Evolutionary conservation across 1,140 invertebrate genomes (phyloP).

Genomic region (Neodiprion virginianus): DNA sequence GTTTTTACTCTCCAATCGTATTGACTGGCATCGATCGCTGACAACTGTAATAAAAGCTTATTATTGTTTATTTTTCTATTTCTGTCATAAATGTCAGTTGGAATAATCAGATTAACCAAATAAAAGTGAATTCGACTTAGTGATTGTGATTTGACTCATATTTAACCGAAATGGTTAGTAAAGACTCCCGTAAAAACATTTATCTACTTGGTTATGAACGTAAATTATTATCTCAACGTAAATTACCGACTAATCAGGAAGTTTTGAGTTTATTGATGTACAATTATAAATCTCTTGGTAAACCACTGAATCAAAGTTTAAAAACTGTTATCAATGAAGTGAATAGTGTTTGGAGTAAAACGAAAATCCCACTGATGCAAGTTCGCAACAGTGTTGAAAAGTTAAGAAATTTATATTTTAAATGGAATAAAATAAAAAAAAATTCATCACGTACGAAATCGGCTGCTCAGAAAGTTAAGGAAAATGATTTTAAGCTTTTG

Average conservation of each 20-base stretch:
- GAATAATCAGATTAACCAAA: neutral
- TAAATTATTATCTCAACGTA: constrained; percentile 13
- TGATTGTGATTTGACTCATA: constrained; percentile 12
- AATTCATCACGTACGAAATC: neutral
- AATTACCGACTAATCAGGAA: constrained; percentile 18
- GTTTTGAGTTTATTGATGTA: constrained; percentile 16
- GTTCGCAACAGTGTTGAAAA: constrained; percentile 12
- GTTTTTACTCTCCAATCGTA: too few relatives aligned
- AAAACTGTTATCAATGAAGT: constrained; percentile 19
- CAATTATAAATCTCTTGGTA: constrained; percentile 19
- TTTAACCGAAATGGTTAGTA: constrained; percentile 10
- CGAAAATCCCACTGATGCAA: constrained; percentile 8
- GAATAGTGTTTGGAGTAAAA: constrained; percentile 20
- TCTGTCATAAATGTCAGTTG: constrained; percentile 5
- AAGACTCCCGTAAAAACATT: constrained; percentile 13
- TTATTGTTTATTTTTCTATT: too few relatives aligned
- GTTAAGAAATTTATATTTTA: constrained; percentile 12
- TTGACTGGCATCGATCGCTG: too few relatives aligned
- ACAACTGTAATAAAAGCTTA: too few relatives aligned
- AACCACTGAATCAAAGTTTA: constrained; percentile 15
- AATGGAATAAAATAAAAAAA: constrained; percentile 17
- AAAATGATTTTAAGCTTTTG: constrained; percentile 11
- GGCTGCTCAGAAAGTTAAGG: constrained; percentile 5
- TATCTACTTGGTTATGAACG: constrained; percentile 14
- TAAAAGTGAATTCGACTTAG: neutral